These are phyloP conservation scores for Cettia cetti DNA, from an alignment of 2,113 vertebrate genomes.

Conservation along the genomic window DNA sequence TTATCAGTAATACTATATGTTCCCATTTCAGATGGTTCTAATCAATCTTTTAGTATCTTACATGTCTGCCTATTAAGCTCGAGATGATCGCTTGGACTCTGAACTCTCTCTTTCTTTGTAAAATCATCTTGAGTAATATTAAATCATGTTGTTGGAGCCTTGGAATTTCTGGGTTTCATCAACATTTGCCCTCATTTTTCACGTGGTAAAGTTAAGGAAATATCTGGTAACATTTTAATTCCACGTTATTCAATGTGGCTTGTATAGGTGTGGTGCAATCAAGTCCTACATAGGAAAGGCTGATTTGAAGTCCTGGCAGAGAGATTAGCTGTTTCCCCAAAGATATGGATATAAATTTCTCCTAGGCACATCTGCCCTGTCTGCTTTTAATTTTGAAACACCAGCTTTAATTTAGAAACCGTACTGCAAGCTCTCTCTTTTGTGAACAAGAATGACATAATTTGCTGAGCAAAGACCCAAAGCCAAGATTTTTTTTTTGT, in stretches of 20 bases:
- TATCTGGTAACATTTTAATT: slow-evolving; percentile 71
- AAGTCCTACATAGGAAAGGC: slow-evolving; percentile 64
- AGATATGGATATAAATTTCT: slow-evolving; percentile 70
- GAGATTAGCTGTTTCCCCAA: slow-evolving; percentile 72
- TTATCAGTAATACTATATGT: slow-evolving; percentile 49
- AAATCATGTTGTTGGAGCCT: slow-evolving; percentile 20
- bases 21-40: slow-evolving; percentile 33
- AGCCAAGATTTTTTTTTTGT: slow-evolving; percentile 67
- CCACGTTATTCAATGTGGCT: slow-evolving; percentile 43
- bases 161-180: slow-evolving; percentile 38
- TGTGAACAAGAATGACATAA: slow-evolving; percentile 76
- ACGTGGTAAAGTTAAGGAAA: slow-evolving; percentile 57
- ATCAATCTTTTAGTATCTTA: slow-evolving; percentile 11
- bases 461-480: slow-evolving; percentile 64
- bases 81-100: slow-evolving; percentile 15
- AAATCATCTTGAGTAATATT: slow-evolving; percentile 42
- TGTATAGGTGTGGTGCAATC: slow-evolving; percentile 70
- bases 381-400: slow-evolving; percentile 81
- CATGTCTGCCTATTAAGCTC: slow-evolving; percentile 10
- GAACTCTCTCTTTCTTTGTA: slow-evolving; percentile 27
- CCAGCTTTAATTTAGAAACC: slow-evolving; percentile 73
- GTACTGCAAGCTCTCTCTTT: slow-evolving; percentile 66
- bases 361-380: slow-evolving; percentile 74
- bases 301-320: slow-evolving; percentile 74
- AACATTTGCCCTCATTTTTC: slow-evolving; percentile 54